These are phyloP conservation scores for Pandemis corylana DNA, from an alignment of 2,888 invertebrate genomes.

Conservation along the genomic window DNA sequence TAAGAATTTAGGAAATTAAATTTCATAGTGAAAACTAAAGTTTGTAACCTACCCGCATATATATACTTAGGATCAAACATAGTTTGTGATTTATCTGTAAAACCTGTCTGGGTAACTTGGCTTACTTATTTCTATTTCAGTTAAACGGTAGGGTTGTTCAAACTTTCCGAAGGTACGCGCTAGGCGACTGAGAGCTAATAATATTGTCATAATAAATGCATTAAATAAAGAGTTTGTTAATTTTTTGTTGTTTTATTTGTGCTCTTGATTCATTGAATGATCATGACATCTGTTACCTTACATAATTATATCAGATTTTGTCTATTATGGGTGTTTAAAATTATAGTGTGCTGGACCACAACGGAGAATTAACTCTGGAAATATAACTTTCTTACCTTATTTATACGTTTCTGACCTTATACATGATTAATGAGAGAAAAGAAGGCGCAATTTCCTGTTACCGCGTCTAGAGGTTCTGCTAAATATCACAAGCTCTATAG, in stretches of 20 bases:
- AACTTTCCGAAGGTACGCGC: conserved; percentile 85
- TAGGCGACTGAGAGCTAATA: conserved; percentile 85
- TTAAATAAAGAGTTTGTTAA: conserved; percentile 84
- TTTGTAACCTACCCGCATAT: conserved; percentile 6
- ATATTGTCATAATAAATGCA: conserved; percentile 84
- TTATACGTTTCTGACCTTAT: too few relatives aligned
- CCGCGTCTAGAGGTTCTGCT: neutral
- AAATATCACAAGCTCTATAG: neutral
- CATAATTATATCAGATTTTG: too few relatives aligned
- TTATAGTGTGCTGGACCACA: too few relatives aligned
- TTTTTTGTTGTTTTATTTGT: conserved; percentile 61
- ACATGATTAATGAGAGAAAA: neutral
- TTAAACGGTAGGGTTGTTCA: conserved; percentile 73
- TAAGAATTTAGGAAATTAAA: neutral
- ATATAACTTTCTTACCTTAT: too few relatives aligned
- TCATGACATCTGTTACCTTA: too few relatives aligned
- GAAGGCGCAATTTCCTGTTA: neutral
- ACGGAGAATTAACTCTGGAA: too few relatives aligned
- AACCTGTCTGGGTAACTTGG: conserved; percentile 3
- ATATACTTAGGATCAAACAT: conserved; percentile 5
- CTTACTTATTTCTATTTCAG: conserved; percentile 26
- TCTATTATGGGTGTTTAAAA: too few relatives aligned
- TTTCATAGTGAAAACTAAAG: conserved; percentile 12
- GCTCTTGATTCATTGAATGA: neutral
- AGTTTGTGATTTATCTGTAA: conserved; percentile 13